A percentile compares a stretch with the other conserved stretches of the same genome.
Conservation (phyloP, 2,797 vertebrate species). For the Mormyrus proboscirostris region DNA sequence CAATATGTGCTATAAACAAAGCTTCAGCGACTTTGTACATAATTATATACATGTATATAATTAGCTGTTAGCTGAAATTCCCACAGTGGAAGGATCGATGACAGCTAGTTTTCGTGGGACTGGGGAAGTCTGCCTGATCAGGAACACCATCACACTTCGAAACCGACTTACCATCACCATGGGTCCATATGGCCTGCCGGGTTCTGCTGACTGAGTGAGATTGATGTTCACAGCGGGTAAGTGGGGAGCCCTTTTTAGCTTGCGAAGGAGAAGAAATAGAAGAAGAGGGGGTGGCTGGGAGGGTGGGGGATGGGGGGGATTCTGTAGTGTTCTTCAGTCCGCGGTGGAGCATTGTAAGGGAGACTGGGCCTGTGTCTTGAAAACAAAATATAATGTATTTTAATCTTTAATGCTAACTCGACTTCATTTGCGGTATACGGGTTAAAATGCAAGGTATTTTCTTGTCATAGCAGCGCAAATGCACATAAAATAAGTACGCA, state of each 20-base stretch:
- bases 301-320: neutral
- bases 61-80: constrained; percentile 4
- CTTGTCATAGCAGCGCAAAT: too few species aligned
- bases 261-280: neutral
- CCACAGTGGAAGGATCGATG: neutral
- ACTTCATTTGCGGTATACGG: too few species aligned
- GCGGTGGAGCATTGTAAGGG: neutral
- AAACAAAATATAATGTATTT: too few species aligned
- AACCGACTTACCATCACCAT: neutral
- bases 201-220: neutral
- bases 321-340: neutral
- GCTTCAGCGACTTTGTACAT: neutral
- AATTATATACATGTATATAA: neutral
- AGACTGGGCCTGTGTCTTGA: neutral
- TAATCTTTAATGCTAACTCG: too few species aligned
- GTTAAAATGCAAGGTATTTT: too few species aligned
- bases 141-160: neutral
- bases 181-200: neutral
- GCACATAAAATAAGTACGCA: too few species aligned
- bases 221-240: neutral
- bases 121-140: constrained; percentile 9
- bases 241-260: neutral
- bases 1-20: neutral
- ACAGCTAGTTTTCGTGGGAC: neutral
- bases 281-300: neutral